phyloP scores from a whole-genome alignment of 2,113 vertebrate genomes.

The Benitochromis conjunctus region DNA sequence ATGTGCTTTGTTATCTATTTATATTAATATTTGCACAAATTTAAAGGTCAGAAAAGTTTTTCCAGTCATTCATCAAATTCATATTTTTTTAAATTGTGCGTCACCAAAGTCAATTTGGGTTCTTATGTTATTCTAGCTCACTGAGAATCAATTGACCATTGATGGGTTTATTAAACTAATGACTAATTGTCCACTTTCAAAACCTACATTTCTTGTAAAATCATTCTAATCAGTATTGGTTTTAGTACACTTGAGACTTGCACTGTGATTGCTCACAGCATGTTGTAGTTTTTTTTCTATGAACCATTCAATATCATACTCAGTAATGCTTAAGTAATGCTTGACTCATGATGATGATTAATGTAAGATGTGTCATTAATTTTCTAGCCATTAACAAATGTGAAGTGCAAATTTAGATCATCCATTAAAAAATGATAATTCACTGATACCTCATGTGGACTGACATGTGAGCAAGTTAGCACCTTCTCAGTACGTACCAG shows the following conservation, averaged over 20 bases:
- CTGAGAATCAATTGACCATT: background rate
- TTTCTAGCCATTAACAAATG: background rate
- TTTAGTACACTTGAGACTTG: background rate
- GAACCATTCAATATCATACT: background rate
- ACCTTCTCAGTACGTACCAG: background rate
- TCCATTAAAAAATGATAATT: background rate
- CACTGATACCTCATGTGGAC: background rate
- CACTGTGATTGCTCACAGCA: background rate
- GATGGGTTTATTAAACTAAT: rapidly evolving
- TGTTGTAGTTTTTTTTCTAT: background rate
- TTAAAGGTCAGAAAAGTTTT: background rate
- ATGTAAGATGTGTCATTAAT: background rate
- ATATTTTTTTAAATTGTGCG: background rate
- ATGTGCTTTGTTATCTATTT: background rate
- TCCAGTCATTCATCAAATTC: background rate
- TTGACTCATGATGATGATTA: background rate
- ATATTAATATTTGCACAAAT: background rate
- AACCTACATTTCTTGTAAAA: background rate
- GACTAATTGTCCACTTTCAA: background rate
- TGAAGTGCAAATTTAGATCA: background rate
- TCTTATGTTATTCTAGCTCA: background rate
- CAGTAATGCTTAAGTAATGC: background rate
- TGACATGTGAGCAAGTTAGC: background rate
- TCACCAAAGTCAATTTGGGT: background rate
- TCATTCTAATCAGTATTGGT: background rate